These are phyloP conservation scores for Subanguina moxae DNA, from an alignment of 1,140 invertebrate genomes.

Conservation along the genomic window DNA sequence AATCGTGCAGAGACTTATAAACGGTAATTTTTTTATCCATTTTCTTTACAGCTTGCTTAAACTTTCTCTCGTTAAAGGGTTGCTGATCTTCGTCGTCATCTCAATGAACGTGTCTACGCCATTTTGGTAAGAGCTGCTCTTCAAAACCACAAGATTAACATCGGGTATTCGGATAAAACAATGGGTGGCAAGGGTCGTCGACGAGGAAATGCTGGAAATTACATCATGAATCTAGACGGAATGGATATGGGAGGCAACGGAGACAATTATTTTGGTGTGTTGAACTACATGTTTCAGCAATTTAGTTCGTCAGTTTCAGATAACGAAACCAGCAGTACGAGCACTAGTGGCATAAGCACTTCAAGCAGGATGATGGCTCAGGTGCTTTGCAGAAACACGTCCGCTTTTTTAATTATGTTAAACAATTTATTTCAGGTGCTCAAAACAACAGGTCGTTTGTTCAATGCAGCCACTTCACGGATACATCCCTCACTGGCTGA, in stretches of 20 bases:
- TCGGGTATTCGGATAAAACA: constrained; percentile 1
- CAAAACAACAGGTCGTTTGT: background rate
- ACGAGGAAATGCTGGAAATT: background rate
- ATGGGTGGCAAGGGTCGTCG: background rate
- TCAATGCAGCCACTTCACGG: constrained; percentile 5
- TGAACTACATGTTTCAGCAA: background rate
- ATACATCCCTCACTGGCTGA: constrained; percentile 5
- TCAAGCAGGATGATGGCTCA: constrained; percentile 1
- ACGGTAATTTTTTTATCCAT: constrained; percentile 18
- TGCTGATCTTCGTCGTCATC: constrained; percentile 18
- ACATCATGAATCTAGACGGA: background rate
- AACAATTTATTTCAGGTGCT: background rate
- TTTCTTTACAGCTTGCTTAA: background rate
- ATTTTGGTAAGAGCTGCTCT: constrained; percentile 41
- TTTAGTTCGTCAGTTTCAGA: background rate
- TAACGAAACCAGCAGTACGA: background rate
- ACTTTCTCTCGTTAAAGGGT: constrained; percentile 15
- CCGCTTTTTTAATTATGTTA: background rate
- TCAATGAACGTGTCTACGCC: constrained; percentile 26
- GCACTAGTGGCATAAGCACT: background rate
- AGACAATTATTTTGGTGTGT: background rate
- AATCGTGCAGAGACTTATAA: constrained; percentile 32
- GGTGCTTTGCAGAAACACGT: background rate
- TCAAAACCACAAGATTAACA: constrained; percentile 25
- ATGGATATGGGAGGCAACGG: background rate